These are phyloP conservation scores for Leptobrachium leishanense DNA, from an alignment of 2,113 vertebrate genomes.

Conservation along the genomic window DNA sequence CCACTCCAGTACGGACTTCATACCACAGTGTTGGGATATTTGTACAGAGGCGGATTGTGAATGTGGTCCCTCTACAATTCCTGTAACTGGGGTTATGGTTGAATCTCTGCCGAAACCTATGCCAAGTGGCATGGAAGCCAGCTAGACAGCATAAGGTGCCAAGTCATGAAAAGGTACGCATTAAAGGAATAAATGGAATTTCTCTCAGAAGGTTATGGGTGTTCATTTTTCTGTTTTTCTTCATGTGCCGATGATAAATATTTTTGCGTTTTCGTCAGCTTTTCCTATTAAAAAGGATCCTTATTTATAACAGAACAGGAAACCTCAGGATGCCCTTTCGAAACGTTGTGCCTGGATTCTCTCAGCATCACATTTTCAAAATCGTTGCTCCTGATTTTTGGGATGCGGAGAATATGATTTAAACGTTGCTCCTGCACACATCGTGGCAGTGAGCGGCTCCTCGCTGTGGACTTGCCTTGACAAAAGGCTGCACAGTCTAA, in stretches of 20 bases:
- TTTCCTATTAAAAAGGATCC: constrained; percentile 5
- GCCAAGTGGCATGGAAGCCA: too few species aligned
- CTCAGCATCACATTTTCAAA: constrained; percentile 17
- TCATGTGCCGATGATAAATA: background rate
- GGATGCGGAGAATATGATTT: constrained; percentile 3
- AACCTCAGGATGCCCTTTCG: background rate
- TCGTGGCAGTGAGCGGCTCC: background rate
- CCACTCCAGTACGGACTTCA: too few species aligned
- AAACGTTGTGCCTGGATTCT: constrained; percentile 9
- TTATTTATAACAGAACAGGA: constrained; percentile 22
- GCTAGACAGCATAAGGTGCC: too few species aligned
- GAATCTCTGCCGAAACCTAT: too few species aligned
- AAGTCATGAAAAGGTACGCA: too few species aligned
- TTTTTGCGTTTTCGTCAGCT: too few species aligned
- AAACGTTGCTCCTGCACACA: background rate
- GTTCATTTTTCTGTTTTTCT: background rate
- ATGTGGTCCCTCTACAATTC: too few species aligned
- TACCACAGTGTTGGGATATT: too few species aligned
- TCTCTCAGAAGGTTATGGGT: too few species aligned
- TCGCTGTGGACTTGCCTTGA: constrained; percentile 20
- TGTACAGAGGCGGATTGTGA: too few species aligned
- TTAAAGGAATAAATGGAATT: too few species aligned
- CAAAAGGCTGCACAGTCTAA: constrained; percentile 25
- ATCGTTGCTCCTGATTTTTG: background rate
- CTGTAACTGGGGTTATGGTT: too few species aligned